Conservation (phyloP, 2,888 invertebrate genomes). For the Brachycybe producta region DNA sequence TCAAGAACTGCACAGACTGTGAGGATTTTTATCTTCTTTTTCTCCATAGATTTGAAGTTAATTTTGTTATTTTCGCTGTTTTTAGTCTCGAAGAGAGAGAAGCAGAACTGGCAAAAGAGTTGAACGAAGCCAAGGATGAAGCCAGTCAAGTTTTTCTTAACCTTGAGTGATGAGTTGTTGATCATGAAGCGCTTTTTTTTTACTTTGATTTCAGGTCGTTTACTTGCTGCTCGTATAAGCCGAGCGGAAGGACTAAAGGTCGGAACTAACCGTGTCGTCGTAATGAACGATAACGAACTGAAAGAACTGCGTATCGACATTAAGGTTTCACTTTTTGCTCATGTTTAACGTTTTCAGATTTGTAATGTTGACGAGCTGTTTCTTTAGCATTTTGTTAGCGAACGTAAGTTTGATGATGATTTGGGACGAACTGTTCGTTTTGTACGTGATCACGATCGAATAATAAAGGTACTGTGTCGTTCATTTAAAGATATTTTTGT, state of each 20-base stretch:
- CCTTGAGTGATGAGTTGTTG: background rate
- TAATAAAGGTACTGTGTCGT: conserved; percentile 25
- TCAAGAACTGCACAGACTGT: conserved; percentile 30
- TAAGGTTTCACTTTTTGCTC: conserved; percentile 25
- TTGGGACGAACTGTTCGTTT: conserved; percentile 31
- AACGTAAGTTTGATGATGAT: conserved; percentile 32
- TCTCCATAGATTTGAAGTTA: background rate
- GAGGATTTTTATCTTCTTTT: conserved; percentile 19
- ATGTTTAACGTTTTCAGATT: too few relatives aligned
- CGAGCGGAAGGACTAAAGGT: conserved; percentile 23
- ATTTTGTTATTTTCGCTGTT: conserved; percentile 7
- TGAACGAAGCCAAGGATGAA: conserved; percentile 27
- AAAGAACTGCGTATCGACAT: conserved; percentile 31
- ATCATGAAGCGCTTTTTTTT: background rate
- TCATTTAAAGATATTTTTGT: too few relatives aligned
- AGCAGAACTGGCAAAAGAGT: conserved; percentile 25
- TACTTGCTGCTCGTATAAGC: background rate
- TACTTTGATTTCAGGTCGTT: background rate
- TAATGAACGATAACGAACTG: conserved; percentile 28
- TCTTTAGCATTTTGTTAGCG: conserved; percentile 32
- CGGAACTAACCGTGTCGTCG: conserved; percentile 28
- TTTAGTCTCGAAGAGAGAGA: conserved; percentile 30
- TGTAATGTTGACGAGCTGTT: too few relatives aligned
- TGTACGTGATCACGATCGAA: conserved; percentile 29
- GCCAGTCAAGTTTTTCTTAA: conserved; percentile 27